Base-by-base conservation (phyloP, 2,888 invertebrate species). In the Azorinus chamasolen region DNA sequence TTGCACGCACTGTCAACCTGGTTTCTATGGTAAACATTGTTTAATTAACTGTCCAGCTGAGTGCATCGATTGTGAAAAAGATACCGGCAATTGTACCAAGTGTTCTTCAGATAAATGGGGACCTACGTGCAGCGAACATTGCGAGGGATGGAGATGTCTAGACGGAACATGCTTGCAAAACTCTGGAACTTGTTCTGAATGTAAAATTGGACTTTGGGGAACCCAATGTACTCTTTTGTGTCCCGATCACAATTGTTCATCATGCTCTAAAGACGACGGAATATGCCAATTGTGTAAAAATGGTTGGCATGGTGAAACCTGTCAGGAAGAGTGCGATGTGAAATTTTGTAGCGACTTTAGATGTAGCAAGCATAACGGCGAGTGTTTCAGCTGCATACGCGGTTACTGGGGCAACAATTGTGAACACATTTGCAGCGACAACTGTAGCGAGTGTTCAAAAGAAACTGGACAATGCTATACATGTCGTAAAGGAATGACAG, bases 331-430 rank as follows among this genome's bases (percentile, higher is more conserved):
- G 3, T 59, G 59, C 27, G 25, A 27, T 20, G 46, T 10, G n/a
- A 16, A 22, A 3, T 25, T 16, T 12, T 59, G 59, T 32, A 12
- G 6, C 1, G 46, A 59, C 18, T 2, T 12, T n/a, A 27, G 41
- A n/a, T 66, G 66, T 41, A 27, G 51, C 20, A 39, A 18, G 14
- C 50, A 58, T 5, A 58, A 57, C 5, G 66, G 66, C 16, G 12
- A 10, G 12, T 66, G 66, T 51, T 16, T 18, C 14, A 50, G 24
- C 22, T 66, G 66, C 41, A 16, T 25, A 1, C 6, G 10, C 5
- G 66, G 66, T 18, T 18, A 22, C 24, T 66, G 66, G 66, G 66
- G 66, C 1, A 27, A 25, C 6, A 12, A 22, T n/a, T 63, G 63
- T 10, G 43, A 51, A 25, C 16, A 53, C 27, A 45, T 8, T 46